Percentiles rank a stretch among this genome's conserved stretches.
phyloP scores from a whole-genome alignment of 2,888 invertebrate species.

The Eilema sororculum region DNA sequence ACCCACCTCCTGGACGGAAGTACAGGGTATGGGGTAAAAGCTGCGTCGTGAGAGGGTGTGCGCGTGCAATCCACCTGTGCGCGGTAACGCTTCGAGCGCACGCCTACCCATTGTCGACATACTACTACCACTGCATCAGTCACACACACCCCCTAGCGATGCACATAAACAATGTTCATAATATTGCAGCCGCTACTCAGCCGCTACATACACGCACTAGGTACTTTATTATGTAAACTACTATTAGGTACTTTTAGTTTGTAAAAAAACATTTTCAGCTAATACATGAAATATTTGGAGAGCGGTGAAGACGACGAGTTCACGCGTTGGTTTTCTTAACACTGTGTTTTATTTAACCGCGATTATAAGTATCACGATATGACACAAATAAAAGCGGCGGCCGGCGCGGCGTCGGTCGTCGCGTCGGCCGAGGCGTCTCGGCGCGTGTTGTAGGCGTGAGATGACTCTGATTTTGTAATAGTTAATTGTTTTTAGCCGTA shows the following conservation, averaged over 20 bases:
- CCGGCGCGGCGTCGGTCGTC: constrained; percentile 28
- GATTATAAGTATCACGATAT: constrained; percentile 52
- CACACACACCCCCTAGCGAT: background rate
- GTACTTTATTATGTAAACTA: background rate
- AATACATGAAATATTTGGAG: background rate
- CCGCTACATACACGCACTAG: constrained; percentile 5
- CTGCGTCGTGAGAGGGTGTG: constrained; percentile 62
- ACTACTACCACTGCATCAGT: constrained; percentile 20
- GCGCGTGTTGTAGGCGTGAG: constrained; percentile 34
- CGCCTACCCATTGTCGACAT: constrained; percentile 56
- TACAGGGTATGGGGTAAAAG: constrained; percentile 52
- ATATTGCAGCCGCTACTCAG: background rate
- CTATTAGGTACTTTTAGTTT: background rate
- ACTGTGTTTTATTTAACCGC: constrained; percentile 51
- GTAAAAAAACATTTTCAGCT: background rate
- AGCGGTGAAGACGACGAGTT: constrained; percentile 34
- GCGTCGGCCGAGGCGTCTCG: too few species aligned
- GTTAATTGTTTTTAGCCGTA: constrained; percentile 41
- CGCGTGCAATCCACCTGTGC: constrained; percentile 65
- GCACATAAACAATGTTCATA: constrained; percentile 1
- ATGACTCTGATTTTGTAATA: constrained; percentile 45
- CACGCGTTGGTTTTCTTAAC: constrained; percentile 39
- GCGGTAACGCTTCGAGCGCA: constrained; percentile 59
- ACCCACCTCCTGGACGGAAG: constrained; percentile 59
- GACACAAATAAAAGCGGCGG: constrained; percentile 49